Percentiles rank a stretch among this genome's conserved stretches.
These are phyloP conservation scores for Malacoctenus gilli DNA, from an alignment of 2,797 vertebrate species.

Conservation along the genomic window DNA sequence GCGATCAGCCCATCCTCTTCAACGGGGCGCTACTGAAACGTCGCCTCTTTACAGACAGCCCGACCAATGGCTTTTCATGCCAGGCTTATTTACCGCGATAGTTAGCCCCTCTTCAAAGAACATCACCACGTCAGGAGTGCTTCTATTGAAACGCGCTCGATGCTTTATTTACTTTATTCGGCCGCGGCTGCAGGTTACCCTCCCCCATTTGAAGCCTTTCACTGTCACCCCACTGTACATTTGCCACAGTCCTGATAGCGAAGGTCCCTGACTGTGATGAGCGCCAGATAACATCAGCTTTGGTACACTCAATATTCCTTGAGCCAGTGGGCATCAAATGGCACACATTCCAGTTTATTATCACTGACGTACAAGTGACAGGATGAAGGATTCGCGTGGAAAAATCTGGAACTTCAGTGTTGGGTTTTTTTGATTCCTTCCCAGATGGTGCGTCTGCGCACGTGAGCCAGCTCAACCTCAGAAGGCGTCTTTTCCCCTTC, in stretches of 20 bases:
- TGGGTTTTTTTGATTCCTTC: no score
- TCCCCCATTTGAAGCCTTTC: conserved; percentile 18
- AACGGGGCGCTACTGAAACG: no score
- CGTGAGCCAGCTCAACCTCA: not conserved
- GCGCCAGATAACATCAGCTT: conserved; percentile 45
- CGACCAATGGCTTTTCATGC: no score
- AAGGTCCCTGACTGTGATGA: conserved; percentile 42
- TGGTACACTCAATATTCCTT: conserved; percentile 47
- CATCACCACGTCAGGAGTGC: no score
- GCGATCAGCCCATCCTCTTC: no score
- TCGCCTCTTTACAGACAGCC: no score
- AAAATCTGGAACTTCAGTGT: conserved; percentile 20
- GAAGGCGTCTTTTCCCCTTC: conserved; percentile 1
- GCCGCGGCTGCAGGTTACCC: conserved; percentile 4
- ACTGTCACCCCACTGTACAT: conserved; percentile 13
- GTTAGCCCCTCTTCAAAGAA: no score
- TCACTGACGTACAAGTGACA: conserved; percentile 26
- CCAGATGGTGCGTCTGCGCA: conserved; percentile 9
- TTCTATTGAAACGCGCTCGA: not conserved
- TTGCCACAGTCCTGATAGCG: conserved; percentile 41
- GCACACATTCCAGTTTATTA: conserved; percentile 47
- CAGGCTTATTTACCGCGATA: no score
- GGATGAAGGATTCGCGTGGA: conserved; percentile 29
- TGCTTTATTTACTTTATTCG: not conserved
- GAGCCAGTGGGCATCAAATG: conserved; percentile 46